Evolutionary conservation across 2,888 invertebrate genomes (phyloP), one percentile per base, ranked within the genome.

Genomic region (Creontiades dilutus): DNA sequence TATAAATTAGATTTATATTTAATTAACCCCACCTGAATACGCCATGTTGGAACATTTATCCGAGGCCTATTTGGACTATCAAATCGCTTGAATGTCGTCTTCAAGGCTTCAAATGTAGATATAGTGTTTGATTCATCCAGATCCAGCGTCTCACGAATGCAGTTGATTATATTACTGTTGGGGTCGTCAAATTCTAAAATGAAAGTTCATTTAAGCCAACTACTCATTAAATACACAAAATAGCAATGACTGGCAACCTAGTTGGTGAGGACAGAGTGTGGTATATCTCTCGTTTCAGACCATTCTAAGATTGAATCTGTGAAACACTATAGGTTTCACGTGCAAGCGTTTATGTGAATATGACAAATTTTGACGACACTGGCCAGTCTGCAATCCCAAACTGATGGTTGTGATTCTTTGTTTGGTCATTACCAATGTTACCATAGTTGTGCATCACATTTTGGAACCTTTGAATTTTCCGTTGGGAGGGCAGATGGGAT

Each of bases 11-110:
- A 12, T 5, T 3, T 52, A 13, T 13, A 52, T 13, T 52, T 16
- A 7, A 48, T 52, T 52, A 2, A 52, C 52, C 52, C 52, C 52
- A 52, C 14, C 16, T 52, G 52, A 11, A 52, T 92, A 23, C 93
- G 92, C 89, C 93, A 91, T 80, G 92, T 92, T 23, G 93, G 93
- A 80, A 93, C 92, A 90, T 92, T 92, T 90, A 92, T 92, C 80
- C 92, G 92, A 14, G 90, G 91, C 90, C 92, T 92, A 47, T 92
- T 92, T 27, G 91, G 92, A 85, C 92, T 92, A 90, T 92, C 92
- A 76, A 92, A 91, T 90, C 92, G 93, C 90, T 93, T 93, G 91
- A 93, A 93, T 12, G 91, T 91, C 76, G 89, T 89, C 84, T 92
- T 92, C n/a, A 93, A 91, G 47, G 91, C 90, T n/a, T 92, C 92